These are phyloP conservation scores for Coluber constrictor DNA, from an alignment of 2,797 vertebrate species.

Conservation along the genomic window DNA sequence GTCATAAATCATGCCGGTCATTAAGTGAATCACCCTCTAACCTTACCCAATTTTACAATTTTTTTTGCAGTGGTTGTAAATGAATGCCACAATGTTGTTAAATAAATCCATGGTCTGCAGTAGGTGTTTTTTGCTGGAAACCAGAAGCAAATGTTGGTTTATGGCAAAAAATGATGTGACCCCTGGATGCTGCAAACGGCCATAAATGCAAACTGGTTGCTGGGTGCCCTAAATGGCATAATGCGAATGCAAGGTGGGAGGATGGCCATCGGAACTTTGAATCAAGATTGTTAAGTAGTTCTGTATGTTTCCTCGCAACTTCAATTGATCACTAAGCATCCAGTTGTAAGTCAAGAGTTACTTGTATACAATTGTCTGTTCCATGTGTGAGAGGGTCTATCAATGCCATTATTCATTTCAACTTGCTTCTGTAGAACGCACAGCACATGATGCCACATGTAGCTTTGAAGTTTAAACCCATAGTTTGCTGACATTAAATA, in stretches of 20 bases:
- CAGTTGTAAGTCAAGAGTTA: background rate
- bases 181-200: background rate
- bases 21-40: background rate
- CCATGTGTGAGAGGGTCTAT: slow-evolving; percentile 21
- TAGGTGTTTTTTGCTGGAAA: background rate
- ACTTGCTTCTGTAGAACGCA: slow-evolving; percentile 23
- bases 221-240: background rate
- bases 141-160: background rate
- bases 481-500: slow-evolving; percentile 36
- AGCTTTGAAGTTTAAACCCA: slow-evolving; percentile 25
- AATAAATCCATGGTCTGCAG: background rate
- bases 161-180: background rate
- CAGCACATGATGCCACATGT: slow-evolving; percentile 22
- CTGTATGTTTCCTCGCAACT: background rate
- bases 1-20: background rate
- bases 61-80: background rate
- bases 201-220: background rate
- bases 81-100: background rate
- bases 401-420: slow-evolving; percentile 2
- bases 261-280: background rate
- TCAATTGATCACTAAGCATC: background rate
- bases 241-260: background rate
- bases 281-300: background rate
- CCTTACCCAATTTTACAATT: background rate
- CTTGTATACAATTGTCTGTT: background rate